These are phyloP conservation scores for Hermatobates lingyangjiaoensis DNA, from an alignment of 1,140 invertebrate genomes.

Conservation along the genomic window DNA sequence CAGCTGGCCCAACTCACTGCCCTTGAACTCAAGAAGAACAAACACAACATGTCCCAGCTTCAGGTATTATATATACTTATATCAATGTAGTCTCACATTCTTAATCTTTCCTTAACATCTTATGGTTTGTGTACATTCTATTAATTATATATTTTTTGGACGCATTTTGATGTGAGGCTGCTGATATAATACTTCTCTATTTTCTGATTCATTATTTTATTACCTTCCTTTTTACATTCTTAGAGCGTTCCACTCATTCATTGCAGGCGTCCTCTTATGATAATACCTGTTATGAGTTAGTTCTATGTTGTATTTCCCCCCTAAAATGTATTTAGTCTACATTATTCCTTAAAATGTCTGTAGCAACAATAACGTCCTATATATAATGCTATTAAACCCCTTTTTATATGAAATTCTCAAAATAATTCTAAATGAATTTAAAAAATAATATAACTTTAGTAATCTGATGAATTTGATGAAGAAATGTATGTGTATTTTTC, in stretches of 20 bases:
- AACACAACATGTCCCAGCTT: conserved; percentile 43
- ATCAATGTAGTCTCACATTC: neutral
- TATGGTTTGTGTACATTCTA: neutral
- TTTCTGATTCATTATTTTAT: neutral
- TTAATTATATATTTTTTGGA: neutral
- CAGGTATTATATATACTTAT: conserved; percentile 26
- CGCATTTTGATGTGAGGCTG: neutral
- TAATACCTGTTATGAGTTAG: no score
- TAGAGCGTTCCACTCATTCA: neutral
- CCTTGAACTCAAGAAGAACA: conserved; percentile 52
- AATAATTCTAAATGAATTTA: no score
- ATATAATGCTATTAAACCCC: no score
- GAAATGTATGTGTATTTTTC: no score
- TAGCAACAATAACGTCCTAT: no score
- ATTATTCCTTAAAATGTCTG: no score
- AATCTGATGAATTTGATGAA: no score
- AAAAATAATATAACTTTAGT: no score
- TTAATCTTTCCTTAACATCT: neutral
- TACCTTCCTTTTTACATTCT: neutral
- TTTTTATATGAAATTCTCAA: no score
- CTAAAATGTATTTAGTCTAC: no score
- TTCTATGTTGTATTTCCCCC: no score
- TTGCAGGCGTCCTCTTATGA: no score
- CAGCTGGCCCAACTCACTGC: conserved; percentile 52
- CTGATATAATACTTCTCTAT: neutral